phyloP scores from a whole-genome alignment of 64 coral and sea anemone species.

The Platygyra sinensis region DNA sequence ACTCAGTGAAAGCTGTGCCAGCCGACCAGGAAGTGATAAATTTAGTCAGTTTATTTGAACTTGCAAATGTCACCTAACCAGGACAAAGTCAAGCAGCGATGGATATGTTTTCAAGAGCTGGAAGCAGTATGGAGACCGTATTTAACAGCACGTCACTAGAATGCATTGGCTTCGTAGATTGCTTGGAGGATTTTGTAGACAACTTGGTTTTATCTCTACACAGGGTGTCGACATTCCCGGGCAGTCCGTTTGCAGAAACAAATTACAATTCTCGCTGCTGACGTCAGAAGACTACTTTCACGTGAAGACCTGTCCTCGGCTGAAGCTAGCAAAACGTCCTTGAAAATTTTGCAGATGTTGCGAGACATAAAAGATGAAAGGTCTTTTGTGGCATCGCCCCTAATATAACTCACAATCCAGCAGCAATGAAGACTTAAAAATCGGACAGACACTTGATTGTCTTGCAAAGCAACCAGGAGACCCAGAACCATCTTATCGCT shows the following conservation, averaged over 20 bases:
- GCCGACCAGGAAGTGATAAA: constrained; percentile 29
- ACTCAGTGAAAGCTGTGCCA: not conserved
- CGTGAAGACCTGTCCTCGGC: constrained; percentile 16
- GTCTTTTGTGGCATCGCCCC: constrained; percentile 59
- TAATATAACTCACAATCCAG: constrained; percentile 48
- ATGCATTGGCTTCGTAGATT: constrained; percentile 57
- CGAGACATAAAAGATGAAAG: constrained; percentile 11
- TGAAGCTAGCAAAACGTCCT: constrained; percentile 14
- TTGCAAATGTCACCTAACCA: constrained; percentile 25
- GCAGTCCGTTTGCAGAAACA: not conserved
- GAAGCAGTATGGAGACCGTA: constrained; percentile 54
- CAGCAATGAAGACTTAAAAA: constrained; percentile 24
- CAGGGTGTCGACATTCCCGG: constrained; percentile 29
- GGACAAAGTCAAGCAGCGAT: constrained; percentile 20
- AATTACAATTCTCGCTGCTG: not conserved
- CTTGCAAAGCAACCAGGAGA: not conserved
- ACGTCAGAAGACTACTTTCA: not conserved
- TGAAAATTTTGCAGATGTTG: constrained; percentile 9
- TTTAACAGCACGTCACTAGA: constrained; percentile 19
- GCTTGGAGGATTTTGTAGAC: constrained; percentile 54
- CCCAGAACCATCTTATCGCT: constrained; percentile 52
- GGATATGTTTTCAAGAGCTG: constrained; percentile 44
- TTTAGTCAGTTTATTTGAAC: not conserved
- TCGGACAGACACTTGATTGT: constrained; percentile 16
- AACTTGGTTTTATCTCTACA: constrained; percentile 51